Evolutionary conservation across 2,888 invertebrate genomes (phyloP).

Genomic region (Drosophila ezoana): DNA sequence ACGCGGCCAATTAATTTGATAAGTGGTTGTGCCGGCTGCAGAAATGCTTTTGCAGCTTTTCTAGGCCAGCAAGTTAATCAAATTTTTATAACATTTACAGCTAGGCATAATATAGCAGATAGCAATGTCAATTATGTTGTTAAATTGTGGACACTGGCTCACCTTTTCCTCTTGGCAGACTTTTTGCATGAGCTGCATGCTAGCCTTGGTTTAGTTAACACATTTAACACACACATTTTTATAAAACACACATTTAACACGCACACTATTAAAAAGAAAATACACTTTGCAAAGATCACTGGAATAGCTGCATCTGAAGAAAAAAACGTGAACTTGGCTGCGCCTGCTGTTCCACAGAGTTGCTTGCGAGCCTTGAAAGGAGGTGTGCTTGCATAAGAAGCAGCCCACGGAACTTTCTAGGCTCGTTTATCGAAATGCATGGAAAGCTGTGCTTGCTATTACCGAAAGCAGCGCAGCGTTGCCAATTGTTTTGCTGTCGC

Average conservation of each 20-base stretch:
- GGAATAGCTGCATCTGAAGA: too few species aligned
- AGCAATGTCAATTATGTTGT: too few species aligned
- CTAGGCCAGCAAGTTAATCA: constrained; percentile 6
- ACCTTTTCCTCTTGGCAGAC: too few species aligned
- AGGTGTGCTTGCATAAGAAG: background rate
- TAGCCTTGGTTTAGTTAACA: too few species aligned
- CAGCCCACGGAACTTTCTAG: too few species aligned
- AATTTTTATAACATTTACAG: background rate
- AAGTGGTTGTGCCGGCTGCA: constrained; percentile 24
- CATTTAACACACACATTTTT: too few species aligned
- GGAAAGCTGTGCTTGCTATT: background rate
- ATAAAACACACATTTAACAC: too few species aligned
- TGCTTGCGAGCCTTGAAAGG: constrained; percentile 1
- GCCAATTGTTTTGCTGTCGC: background rate
- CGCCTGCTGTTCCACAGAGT: constrained; percentile 1
- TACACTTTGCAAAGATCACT: too few species aligned
- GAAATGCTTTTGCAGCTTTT: constrained; percentile 4
- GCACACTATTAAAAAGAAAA: too few species aligned
- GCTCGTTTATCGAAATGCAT: background rate
- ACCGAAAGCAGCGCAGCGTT: background rate
- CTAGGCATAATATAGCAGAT: too few species aligned
- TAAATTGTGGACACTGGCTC: too few species aligned
- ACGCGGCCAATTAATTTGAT: constrained; percentile 56
- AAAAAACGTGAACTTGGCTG: constrained; percentile 4
- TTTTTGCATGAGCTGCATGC: too few species aligned